Conservation (phyloP, 2,113 vertebrate genomes). For the Chaetops frenatus region DNA sequence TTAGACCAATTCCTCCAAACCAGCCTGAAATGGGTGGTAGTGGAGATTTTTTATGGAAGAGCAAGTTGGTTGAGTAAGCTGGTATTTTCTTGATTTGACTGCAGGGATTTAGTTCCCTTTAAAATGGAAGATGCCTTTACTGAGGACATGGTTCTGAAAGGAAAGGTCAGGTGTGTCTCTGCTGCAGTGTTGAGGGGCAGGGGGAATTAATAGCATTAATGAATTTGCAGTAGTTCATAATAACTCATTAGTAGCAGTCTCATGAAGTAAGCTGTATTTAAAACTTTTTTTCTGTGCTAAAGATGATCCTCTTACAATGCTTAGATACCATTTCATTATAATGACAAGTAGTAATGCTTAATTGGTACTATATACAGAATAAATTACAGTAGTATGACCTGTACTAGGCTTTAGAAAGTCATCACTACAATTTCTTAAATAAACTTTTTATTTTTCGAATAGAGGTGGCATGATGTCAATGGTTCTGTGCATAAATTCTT, state of each 20-base stretch:
- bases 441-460: neutral
- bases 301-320: neutral
- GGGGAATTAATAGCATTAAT: neutral
- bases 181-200: neutral
- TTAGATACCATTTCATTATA: neutral
- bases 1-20: neutral
- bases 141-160: neutral
- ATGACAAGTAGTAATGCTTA: neutral
- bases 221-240: neutral
- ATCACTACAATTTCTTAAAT: neutral
- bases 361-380: neutral
- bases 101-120: neutral
- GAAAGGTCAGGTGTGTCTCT: neutral
- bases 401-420: neutral
- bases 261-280: neutral
- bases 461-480: neutral
- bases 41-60: neutral
- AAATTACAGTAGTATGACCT: neutral
- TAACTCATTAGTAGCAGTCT: neutral
- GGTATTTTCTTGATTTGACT: neutral
- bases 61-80: rapidly evolving
- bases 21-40: neutral
- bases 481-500: neutral
- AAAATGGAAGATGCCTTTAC: neutral
- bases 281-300: neutral